Percentiles rank a stretch among this genome's conserved stretches.
Conservation (phyloP, 1,140 invertebrate genomes). For the Lucilia sericata region DNA sequence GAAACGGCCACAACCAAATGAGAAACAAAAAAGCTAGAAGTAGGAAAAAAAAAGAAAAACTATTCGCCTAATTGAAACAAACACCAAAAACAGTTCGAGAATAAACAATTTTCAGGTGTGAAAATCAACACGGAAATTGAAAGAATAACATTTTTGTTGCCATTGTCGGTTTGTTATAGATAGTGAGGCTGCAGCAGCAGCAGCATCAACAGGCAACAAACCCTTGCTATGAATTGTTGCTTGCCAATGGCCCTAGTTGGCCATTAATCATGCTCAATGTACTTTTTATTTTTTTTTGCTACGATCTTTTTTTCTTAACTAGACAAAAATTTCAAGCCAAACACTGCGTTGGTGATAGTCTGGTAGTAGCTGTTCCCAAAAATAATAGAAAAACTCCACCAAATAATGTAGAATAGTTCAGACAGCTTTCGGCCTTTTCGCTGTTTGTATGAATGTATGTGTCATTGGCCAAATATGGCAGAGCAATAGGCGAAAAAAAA, state of each 20-base stretch:
- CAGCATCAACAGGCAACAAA: not conserved
- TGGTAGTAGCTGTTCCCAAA: not conserved
- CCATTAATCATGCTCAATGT: constrained; percentile 36
- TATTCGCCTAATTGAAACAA: constrained; percentile 36
- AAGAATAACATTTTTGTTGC: constrained; percentile 35
- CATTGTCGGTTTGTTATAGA: constrained; percentile 35
- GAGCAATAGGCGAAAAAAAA: constrained; percentile 40
- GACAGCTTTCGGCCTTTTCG: constrained; percentile 31
- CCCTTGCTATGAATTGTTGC: constrained; percentile 29
- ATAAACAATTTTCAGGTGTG: constrained; percentile 44
- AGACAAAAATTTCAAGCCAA: constrained; percentile 7
- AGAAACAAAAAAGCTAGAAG: constrained; percentile 5
- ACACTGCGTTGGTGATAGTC: constrained; percentile 5
- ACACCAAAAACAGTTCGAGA: constrained; percentile 37
- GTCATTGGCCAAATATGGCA: constrained; percentile 41
- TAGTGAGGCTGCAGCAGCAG: not conserved
- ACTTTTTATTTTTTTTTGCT: not conserved
- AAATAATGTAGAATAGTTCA: not conserved
- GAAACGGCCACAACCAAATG: not conserved
- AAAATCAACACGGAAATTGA: constrained; percentile 43
- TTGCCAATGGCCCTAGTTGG: constrained; percentile 38
- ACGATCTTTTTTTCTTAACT: not conserved
- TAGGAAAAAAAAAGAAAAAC: constrained; percentile 9
- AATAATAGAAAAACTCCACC: not conserved
- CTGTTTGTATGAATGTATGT: not conserved